Evolutionary conservation across 1,140 invertebrate species (phyloP), one percentile per base, ranked within the genome.

Genomic region (Arion vulgaris): DNA sequence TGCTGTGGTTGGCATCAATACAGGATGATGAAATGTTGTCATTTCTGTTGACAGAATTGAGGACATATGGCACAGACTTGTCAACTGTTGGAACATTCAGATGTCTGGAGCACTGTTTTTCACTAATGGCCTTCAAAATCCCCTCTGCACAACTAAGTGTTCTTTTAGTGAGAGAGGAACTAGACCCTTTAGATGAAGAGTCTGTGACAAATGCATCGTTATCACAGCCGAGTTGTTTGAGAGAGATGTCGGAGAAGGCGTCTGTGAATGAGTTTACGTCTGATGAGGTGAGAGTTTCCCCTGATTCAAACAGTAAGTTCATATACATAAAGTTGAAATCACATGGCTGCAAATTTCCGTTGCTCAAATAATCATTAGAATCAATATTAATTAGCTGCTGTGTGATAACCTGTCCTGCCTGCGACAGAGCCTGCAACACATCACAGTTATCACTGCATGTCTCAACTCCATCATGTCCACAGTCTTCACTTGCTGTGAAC

Each of bases 301-400:
- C 76, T 28, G 76, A 78, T 38, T 62, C 23, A 1, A 78, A 9
- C 19, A 66, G 62, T 23, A 66, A 34, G 76, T 78, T 53, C 39
- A 66, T 34, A 66, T 7, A 78, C 13, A 68, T 17, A 45, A 34
- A 66, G 53, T 53, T 36, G 2, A 78, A 34, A 45, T 78, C 57
- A 66, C 34, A 78, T 4, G 51, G 28, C 36, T 78, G 38, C 2
- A 32, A 4, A 38, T 39, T 19, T 28, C 23, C n/a, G 7, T 32
- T 23, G 62, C 17, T 28, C 62, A 34, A 5, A 28, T 17, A 17
- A 28, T 34, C 1, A 2, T 23, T 66, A 15, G 62, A 66, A 32
- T 34, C 28, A 34, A 1, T 32, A 32, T 32, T 32, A 11, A 32
- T 28, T 66, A 13, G 28, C 62, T 66, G n/a, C 62, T 32, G 5